A percentile compares a stretch with the other conserved stretches of the same genome.
Conservation (phyloP, 2,113 vertebrate species). For the Boleophthalmus pectinirostris region DNA sequence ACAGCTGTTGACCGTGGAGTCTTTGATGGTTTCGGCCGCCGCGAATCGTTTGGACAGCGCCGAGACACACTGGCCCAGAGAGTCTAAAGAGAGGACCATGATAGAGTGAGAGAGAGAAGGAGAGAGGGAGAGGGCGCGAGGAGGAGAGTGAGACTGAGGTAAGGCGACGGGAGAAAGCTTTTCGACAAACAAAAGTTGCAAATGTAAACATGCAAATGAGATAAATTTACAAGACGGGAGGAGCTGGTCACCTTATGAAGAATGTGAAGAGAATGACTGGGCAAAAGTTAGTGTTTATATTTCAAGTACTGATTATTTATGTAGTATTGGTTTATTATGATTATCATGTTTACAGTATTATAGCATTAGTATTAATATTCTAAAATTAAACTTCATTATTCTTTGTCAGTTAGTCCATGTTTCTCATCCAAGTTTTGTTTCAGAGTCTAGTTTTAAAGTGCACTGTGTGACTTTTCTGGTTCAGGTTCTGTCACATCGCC, state of each 20-base stretch:
- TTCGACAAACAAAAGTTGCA: constrained; percentile 39
- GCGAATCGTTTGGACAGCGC: constrained; percentile 76
- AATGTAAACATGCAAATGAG: constrained; percentile 50
- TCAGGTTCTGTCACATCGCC: too few species aligned
- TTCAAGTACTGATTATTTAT: too few species aligned
- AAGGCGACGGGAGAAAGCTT: not conserved
- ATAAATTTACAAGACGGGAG: not conserved
- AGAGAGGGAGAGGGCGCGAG: constrained; percentile 25
- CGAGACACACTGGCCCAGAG: constrained; percentile 78
- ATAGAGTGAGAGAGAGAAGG: constrained; percentile 8
- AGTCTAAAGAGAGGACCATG: constrained; percentile 69
- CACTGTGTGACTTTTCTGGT: too few species aligned
- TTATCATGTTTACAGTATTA: too few species aligned
- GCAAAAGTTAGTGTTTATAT: too few species aligned
- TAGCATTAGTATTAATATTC: too few species aligned
- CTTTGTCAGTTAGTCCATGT: too few species aligned
- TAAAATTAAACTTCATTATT: too few species aligned
- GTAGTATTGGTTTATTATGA: too few species aligned
- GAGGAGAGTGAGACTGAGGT: not conserved
- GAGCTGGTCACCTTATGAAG: not conserved
- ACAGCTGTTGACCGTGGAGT: constrained; percentile 56
- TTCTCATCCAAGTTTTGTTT: too few species aligned
- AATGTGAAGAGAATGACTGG: not conserved
- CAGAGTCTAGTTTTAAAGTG: too few species aligned
- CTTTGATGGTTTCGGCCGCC: constrained; percentile 68